These are phyloP conservation scores for Brenthis hecate DNA, from an alignment of 2,888 invertebrate genomes.

Conservation along the genomic window DNA sequence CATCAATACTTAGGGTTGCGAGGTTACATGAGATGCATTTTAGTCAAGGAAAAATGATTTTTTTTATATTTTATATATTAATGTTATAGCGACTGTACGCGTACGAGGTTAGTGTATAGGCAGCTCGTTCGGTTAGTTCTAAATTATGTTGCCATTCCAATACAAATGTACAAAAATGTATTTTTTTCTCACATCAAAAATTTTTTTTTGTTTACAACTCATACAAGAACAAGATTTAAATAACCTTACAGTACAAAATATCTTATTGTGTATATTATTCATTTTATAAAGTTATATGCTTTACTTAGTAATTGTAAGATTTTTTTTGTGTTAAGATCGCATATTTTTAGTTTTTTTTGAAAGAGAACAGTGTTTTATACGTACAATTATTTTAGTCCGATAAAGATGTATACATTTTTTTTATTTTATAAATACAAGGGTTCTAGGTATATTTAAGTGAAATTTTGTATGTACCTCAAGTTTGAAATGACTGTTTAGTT, in stretches of 20 bases:
- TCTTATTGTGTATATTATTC: slow-evolving; percentile 73
- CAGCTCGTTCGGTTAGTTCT: slow-evolving; percentile 53
- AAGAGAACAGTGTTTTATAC: slow-evolving; percentile 56
- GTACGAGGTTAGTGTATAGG: slow-evolving; percentile 37
- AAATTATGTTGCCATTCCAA: slow-evolving; percentile 52
- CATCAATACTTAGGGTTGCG: slow-evolving; percentile 21
- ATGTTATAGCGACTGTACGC: background rate
- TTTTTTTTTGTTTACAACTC: slow-evolving; percentile 27
- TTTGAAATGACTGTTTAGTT: slow-evolving; percentile 61
- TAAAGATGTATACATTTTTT: slow-evolving; percentile 54
- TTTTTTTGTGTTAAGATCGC: slow-evolving; percentile 51
- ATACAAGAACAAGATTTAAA: slow-evolving; percentile 37
- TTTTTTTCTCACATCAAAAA: slow-evolving; percentile 27
- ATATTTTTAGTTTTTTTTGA: slow-evolving; percentile 48
- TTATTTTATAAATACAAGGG: slow-evolving; percentile 36
- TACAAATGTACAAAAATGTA: slow-evolving; percentile 44
- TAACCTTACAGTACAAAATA: slow-evolving; percentile 81
- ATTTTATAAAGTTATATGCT: slow-evolving; percentile 71
- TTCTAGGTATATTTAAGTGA: slow-evolving; percentile 56
- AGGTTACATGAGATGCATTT: slow-evolving; percentile 15
- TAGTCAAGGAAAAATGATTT: slow-evolving; percentile 18
- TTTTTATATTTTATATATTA: slow-evolving; percentile 7
- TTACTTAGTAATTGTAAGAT: slow-evolving; percentile 70
- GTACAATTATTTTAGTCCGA: slow-evolving; percentile 57
- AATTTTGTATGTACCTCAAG: slow-evolving; percentile 65